phyloP scores from a whole-genome alignment of 2,888 invertebrate species.

The Cordylochernes scorpioides region DNA sequence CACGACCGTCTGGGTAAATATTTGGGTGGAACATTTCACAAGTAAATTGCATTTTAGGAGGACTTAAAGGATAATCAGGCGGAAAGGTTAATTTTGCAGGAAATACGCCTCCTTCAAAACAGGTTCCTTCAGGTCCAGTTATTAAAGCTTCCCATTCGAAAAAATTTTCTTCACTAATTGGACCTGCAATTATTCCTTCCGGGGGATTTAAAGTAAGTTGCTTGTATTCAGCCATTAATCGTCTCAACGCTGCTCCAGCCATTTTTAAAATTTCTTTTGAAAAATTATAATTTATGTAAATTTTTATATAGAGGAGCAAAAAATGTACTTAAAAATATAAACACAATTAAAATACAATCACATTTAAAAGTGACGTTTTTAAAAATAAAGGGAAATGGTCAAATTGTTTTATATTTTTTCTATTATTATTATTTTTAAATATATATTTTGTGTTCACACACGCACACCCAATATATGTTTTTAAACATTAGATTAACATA shows the following conservation, averaged over 20 bases:
- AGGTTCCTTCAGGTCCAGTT: conserved; percentile 81
- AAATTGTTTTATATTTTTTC: no score
- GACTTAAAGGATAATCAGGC: conserved; percentile 82
- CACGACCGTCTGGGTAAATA: conserved; percentile 88
- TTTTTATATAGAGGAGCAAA: no score
- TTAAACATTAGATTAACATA: no score
- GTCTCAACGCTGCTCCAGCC: conserved; percentile 31
- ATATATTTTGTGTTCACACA: no score
- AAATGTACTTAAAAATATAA: no score
- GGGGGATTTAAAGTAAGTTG: conserved; percentile 82
- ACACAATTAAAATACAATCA: no score
- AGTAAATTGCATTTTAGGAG: conserved; percentile 95
- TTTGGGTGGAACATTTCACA: conserved; percentile 99
- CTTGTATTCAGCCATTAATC: conserved; percentile 34
- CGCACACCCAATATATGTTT: no score
- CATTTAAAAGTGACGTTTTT: no score
- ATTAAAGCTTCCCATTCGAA: conserved; percentile 99
- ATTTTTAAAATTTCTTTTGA: no score
- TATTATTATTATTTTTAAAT: no score
- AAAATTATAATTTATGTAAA: no score
- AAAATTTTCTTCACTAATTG: conserved; percentile 92
- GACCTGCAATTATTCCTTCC: conserved; percentile 76
- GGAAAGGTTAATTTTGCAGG: conserved; percentile 80
- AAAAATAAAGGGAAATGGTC: no score
- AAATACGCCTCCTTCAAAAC: conserved; percentile 94